Evolutionary conservation across 1,140 invertebrate genomes (phyloP), one percentile per base, ranked within the genome.

Genomic region (Drosophila baimaii): DNA sequence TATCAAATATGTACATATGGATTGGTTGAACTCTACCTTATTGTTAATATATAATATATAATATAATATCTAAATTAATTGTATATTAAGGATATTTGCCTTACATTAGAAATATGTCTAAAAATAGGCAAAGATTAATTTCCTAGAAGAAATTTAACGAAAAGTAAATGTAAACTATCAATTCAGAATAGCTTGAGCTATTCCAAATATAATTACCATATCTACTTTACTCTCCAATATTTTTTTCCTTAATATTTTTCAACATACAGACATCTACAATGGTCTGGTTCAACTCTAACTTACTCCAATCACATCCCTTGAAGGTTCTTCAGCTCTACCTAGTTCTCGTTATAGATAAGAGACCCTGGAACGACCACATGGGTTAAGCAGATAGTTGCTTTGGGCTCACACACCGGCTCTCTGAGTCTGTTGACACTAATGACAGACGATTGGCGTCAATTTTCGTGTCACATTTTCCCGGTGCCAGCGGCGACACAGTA

Each of bases 401-500:
- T 51, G 35, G 58, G 33, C 13, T 64, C 17, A n/a, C 62, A 37
- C 25, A 17, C 12, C 10, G 33, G 39, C 35, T 37, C 9, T n/a
- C 54, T 43, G 37, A 57, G 46, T 66, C 65, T 91, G 63, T 91
- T 91, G 89, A 91, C 90, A 90, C 77, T 91, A 88, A 84, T 88
- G 76, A 75, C 74, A 75, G 65, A 68, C 79, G 83, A 91, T 90
- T 91, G 90, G 90, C 85, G 86, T 91, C 86, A 82, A 90, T 80
- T 89, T 90, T 82, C 77, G 62, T 80, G 81, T 91, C 68, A 78
- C 70, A 73, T 80, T 75, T 58, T 49, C 68, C 51, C 41, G 49
- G 33, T 41, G 68, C 44, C 68, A 61, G 61, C 29, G 39, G 65
- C 39, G 65, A 71, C 68, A 79, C 89, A 86, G 90, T 91, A 91